These are phyloP conservation scores for Sinella curviseta DNA, from an alignment of 1,140 invertebrate species.

Conservation along the genomic window DNA sequence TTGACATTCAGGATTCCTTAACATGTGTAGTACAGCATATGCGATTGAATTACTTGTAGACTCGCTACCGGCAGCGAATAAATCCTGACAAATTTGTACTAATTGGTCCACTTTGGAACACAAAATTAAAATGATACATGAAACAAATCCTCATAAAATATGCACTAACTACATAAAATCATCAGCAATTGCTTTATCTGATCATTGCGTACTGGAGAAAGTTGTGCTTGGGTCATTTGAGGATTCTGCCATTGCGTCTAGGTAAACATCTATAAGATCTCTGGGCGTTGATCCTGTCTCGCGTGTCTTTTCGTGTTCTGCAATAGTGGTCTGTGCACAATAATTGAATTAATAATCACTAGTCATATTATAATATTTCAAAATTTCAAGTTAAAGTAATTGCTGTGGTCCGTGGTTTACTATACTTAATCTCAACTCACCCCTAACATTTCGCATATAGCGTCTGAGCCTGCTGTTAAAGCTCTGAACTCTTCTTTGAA, in stretches of 20 bases:
- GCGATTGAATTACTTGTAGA: conserved; percentile 58
- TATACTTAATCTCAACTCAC: conserved; percentile 22
- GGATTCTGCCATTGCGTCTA: conserved; percentile 66
- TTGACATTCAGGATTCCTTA: conserved; percentile 58
- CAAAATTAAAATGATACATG: conserved; percentile 31
- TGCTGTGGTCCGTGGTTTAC: background rate
- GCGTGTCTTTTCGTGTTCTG: conserved; percentile 62
- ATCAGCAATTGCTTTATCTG: background rate
- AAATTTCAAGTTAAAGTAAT: background rate
- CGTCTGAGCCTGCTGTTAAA: background rate
- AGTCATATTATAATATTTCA: background rate
- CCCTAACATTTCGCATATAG: conserved; percentile 20
- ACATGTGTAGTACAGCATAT: conserved; percentile 58
- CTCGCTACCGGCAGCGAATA: conserved; percentile 53
- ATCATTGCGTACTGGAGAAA: conserved; percentile 67
- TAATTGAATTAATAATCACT: too few species aligned
- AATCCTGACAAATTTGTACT: conserved; percentile 42
- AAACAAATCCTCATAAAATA: too few species aligned
- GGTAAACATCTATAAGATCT: conserved; percentile 76
- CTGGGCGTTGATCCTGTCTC: conserved; percentile 56
- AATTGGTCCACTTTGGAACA: conserved; percentile 48
- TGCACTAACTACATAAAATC: background rate
- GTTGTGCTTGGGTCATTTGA: conserved; percentile 54
- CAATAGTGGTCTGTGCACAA: conserved; percentile 60
- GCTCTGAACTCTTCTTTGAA: conserved; percentile 23